These are phyloP conservation scores for Ormyrus thymus DNA, from an alignment of 2,888 invertebrate genomes.

Conservation along the genomic window DNA sequence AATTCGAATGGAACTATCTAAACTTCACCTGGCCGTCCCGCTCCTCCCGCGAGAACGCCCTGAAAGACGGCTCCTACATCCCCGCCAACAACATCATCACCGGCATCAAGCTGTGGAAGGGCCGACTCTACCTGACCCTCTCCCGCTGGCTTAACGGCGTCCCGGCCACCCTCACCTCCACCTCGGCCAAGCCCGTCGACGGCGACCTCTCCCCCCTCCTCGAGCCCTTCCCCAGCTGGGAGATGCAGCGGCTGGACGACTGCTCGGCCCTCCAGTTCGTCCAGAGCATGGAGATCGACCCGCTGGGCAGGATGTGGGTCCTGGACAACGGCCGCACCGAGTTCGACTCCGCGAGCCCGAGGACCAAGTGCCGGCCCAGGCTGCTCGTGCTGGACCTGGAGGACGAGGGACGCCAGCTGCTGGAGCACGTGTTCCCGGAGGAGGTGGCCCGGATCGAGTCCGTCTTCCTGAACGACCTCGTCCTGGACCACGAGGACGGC, in stretches of 20 bases:
- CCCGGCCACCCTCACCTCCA: slow-evolving; percentile 81
- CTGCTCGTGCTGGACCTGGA: slow-evolving; percentile 82
- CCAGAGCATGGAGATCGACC: slow-evolving; percentile 85
- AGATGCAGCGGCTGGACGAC: slow-evolving; percentile 80
- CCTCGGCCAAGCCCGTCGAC: slow-evolving; percentile 67
- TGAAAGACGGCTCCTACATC: slow-evolving; percentile 79
- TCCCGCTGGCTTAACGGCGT: slow-evolving; percentile 84
- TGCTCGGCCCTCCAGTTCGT: slow-evolving; percentile 84
- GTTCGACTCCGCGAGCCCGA: slow-evolving; percentile 75
- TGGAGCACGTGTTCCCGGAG: slow-evolving; percentile 79
- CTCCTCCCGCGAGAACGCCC: slow-evolving; percentile 77
- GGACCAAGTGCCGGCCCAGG: slow-evolving; percentile 80
- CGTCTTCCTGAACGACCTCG: slow-evolving; percentile 83
- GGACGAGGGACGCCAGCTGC: slow-evolving; percentile 76
- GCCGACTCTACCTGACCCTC: slow-evolving; percentile 81
- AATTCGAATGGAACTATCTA: slow-evolving; percentile 83
- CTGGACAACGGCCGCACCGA: slow-evolving; percentile 79
- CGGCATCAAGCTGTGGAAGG: slow-evolving; percentile 82
- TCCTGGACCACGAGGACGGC: slow-evolving; percentile 82
- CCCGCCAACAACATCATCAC: slow-evolving; percentile 83
- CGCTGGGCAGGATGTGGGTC: slow-evolving; percentile 79
- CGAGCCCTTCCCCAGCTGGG: slow-evolving; percentile 84
- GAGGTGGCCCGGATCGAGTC: slow-evolving; percentile 78
- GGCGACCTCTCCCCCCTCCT: slow-evolving; percentile 67
- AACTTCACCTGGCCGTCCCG: slow-evolving; percentile 82